These are phyloP conservation scores for Unio delphinus DNA, from an alignment of 2,888 invertebrate genomes.

Conservation along the genomic window DNA sequence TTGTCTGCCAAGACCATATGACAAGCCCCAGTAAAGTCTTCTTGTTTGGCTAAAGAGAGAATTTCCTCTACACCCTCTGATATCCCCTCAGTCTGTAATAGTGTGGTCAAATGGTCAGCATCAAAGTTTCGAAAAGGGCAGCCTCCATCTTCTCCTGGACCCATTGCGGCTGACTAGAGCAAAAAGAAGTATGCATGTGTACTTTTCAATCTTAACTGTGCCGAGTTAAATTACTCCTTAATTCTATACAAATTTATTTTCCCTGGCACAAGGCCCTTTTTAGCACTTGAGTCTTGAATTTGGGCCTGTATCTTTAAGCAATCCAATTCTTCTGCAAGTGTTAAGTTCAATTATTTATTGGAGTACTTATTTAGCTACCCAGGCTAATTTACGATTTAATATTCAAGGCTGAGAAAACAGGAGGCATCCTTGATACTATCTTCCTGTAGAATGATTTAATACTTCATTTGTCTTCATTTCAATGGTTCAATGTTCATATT, in stretches of 20 bases:
- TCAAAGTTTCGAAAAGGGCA: conserved; percentile 58
- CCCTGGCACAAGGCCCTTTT: too few relatives aligned
- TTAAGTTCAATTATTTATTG: too few relatives aligned
- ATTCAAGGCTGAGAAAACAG: too few relatives aligned
- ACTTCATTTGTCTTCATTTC: too few relatives aligned
- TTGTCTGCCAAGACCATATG: conserved; percentile 5
- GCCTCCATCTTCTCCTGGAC: conserved; percentile 44
- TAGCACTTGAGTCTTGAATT: too few relatives aligned
- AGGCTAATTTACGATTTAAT: too few relatives aligned
- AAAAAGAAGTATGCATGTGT: conserved; percentile 11
- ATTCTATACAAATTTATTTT: conserved; percentile 1
- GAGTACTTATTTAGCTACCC: too few relatives aligned
- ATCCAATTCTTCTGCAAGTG: too few relatives aligned
- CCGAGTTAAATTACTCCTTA: neutral
- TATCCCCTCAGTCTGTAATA: conserved; percentile 17
- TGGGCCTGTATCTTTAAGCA: too few relatives aligned
- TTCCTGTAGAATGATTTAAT: neutral
- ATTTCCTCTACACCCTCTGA: conserved; percentile 7
- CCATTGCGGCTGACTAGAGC: conserved; percentile 9
- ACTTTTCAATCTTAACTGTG: neutral
- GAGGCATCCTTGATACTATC: too few relatives aligned
- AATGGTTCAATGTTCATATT: too few relatives aligned
- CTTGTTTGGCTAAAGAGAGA: conserved; percentile 7
- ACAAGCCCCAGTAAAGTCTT: conserved; percentile 27
- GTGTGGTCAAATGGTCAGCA: conserved; percentile 15